phyloP scores from a whole-genome alignment of 2,888 invertebrate genomes.

The Cheilosia urbana region DNA sequence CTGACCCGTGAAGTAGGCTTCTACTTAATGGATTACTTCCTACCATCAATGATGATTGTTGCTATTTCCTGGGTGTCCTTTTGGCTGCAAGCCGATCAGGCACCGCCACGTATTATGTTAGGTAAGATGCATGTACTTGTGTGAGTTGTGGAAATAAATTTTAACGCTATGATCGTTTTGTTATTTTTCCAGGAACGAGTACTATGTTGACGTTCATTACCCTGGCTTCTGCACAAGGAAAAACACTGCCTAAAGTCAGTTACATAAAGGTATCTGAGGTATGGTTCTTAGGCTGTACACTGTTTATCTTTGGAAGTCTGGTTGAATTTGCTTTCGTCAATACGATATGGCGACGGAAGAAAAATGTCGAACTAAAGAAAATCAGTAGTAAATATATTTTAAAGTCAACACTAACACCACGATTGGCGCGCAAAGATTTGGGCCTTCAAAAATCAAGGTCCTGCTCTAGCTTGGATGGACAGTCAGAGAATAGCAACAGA shows the following conservation, averaged over 20 bases:
- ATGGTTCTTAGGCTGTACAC: slow-evolving; percentile 94
- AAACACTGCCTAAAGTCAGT: slow-evolving; percentile 93
- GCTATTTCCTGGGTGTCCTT: slow-evolving; percentile 95
- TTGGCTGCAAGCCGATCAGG: slow-evolving; percentile 94
- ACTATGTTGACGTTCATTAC: slow-evolving; percentile 95
- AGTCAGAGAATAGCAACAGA: slow-evolving; percentile 76
- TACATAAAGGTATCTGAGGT: slow-evolving; percentile 96
- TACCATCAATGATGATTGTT: slow-evolving; percentile 94
- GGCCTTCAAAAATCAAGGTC: slow-evolving; percentile 89
- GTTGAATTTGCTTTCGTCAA: slow-evolving; percentile 95
- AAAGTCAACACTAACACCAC: slow-evolving; percentile 92
- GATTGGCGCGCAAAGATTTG: slow-evolving; percentile 89
- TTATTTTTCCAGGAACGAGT: slow-evolving; percentile 86
- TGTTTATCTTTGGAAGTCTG: slow-evolving; percentile 93
- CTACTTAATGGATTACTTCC: slow-evolving; percentile 94
- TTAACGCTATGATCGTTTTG: neutral
- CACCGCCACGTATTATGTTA: slow-evolving; percentile 91
- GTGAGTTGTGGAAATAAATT: neutral
- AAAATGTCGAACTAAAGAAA: slow-evolving; percentile 82
- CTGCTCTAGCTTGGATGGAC: slow-evolving; percentile 88
- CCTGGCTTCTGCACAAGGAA: slow-evolving; percentile 92
- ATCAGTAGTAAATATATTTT: slow-evolving; percentile 92
- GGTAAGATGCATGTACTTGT: slow-evolving; percentile 84
- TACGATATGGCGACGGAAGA: slow-evolving; percentile 93
- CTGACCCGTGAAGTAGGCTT: slow-evolving; percentile 92